Conservation (phyloP, 2,797 vertebrate species). For the Acropternis orthonyx region DNA sequence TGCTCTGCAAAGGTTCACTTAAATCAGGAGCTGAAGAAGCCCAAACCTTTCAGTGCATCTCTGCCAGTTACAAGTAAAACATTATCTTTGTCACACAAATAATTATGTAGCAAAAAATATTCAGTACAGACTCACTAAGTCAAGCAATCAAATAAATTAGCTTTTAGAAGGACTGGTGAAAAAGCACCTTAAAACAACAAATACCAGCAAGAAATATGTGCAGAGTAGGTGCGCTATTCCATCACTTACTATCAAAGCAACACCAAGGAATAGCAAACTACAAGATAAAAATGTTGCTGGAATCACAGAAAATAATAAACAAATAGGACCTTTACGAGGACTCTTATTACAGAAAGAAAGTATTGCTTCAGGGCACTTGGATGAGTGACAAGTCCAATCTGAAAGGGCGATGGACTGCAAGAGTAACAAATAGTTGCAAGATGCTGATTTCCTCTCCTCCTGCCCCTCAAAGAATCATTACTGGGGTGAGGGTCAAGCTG, state of each 20-base stretch:
- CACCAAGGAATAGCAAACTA: background rate
- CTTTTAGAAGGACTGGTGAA: background rate
- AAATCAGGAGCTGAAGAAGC: background rate
- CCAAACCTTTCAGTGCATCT: background rate
- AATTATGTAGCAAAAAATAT: background rate
- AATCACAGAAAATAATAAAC: background rate
- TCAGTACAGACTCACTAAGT: fast-evolving
- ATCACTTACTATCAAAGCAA: background rate
- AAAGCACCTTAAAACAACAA: background rate
- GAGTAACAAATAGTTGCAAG: background rate
- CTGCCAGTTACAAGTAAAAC: background rate
- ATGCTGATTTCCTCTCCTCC: background rate
- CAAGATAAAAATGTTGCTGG: background rate
- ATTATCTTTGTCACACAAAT: background rate
- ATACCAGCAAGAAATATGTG: background rate
- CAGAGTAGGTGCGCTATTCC: background rate
- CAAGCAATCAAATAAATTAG: background rate
- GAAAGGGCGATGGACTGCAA: background rate
- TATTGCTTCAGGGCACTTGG: background rate
- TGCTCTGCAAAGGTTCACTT: background rate
- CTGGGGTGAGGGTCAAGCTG: background rate
- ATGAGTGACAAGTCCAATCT: background rate
- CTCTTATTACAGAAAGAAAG: background rate
- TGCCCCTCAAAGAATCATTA: background rate
- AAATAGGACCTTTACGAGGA: background rate